Base-by-base conservation (phyloP, 2,888 invertebrate species). In the Gerosis bhagava region DNA sequence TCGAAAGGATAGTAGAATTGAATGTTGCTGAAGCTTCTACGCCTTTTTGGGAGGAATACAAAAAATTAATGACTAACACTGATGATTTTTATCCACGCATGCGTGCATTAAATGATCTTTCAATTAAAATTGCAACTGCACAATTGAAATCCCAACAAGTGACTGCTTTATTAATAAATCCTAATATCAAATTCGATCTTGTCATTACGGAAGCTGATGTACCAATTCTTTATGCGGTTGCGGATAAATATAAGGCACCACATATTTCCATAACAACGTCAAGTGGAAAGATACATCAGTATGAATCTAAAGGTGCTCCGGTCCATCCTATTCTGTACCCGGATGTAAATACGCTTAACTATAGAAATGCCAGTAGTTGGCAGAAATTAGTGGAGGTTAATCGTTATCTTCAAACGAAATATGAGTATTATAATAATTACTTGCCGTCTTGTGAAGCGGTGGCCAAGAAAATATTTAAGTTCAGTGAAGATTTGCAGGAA, bases 201-300 rank as follows among this genome's bases (percentile, higher is more conserved):
- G 83, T 92, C 0, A 70, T 92, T 25, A 79, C 89, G 2, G 92
- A 92, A 66, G 81, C 86, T n/a, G 76, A 91, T 5, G 73, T 84
- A 3, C 90, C 91, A 0, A 42, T 88, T 0, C 60, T 89, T 25
- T 89, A 87, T 45, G 90, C 83, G 0, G 81, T 89, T 12, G 89
- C 90, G 12, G 82, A 91, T 28, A 88, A 89, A 55, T 92, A 91
- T 59, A 67, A 86, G 21, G 83, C 76, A 16, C 90, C 91, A 3
- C 81, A 90, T 28, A 89, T 93, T 45, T 79, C 89, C 3, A 81
- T 91, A 3, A 82, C 88, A 5, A 75, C 90, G 0, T 70, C 89
- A 5, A 88, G 81, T 49, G 90, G 90, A 0, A 78, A 77, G 51
- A 67, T 87, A 39, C 78, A 82, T 24, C 83, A 88, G 32, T 83